Conservation (phyloP, 2,113 vertebrate species). For the Diadophis punctatus region DNA sequence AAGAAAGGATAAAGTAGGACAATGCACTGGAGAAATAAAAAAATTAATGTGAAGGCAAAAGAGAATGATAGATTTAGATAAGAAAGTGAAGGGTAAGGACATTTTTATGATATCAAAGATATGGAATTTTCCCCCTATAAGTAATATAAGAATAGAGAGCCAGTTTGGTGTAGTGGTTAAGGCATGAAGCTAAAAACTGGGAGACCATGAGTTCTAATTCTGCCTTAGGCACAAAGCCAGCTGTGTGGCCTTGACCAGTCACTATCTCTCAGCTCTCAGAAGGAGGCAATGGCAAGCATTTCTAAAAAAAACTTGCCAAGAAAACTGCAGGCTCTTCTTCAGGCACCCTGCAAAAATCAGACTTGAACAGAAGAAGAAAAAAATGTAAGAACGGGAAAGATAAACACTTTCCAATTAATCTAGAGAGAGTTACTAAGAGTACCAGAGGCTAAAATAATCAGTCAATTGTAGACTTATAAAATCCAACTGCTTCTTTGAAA, state of each 20-base stretch:
- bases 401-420: not conserved
- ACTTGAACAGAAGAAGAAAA: not conserved
- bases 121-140: not conserved
- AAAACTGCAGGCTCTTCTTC: no score
- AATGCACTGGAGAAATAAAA: not conserved
- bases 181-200: not conserved
- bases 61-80: not conserved
- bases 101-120: not conserved
- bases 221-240: not conserved
- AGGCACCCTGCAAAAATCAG: not conserved
- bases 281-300: not conserved
- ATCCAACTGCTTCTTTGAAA: not conserved
- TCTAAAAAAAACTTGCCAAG: not conserved
- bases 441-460: not conserved
- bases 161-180: not conserved
- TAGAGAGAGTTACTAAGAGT: not conserved
- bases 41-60: not conserved
- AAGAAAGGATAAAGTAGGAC: not conserved
- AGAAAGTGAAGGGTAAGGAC: not conserved
- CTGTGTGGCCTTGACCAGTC: not conserved
- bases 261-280: not conserved
- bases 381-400: not conserved
- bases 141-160: not conserved
- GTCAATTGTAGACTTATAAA: not conserved
- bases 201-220: not conserved